Evolutionary conservation across 2,888 invertebrate species (phyloP).

Genomic region (Stegana nigrithorax): DNA sequence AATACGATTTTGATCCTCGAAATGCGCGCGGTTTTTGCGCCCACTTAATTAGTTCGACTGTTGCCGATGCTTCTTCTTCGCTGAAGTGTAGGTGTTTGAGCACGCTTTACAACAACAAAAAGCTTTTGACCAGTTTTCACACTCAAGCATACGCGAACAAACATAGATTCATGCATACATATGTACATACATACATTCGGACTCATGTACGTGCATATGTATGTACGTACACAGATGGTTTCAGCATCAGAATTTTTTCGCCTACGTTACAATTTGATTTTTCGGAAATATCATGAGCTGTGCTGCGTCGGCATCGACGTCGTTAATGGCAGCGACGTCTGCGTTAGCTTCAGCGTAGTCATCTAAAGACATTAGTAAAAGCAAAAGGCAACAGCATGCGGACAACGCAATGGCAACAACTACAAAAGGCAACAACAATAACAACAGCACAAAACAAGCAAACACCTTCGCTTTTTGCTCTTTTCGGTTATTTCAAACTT

Average conservation of each 20-base stretch:
- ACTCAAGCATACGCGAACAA: too few relatives aligned
- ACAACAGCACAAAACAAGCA: not conserved
- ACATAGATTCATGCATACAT: too few relatives aligned
- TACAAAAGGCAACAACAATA: not conserved
- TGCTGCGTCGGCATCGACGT: not conserved
- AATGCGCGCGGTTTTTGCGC: too few relatives aligned
- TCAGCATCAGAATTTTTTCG: too few relatives aligned
- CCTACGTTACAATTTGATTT: conserved; percentile 55
- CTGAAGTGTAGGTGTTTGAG: too few relatives aligned
- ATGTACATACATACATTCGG: not conserved
- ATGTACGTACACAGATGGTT: conserved; percentile 16
- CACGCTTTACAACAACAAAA: too few relatives aligned
- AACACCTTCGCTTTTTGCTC: conserved; percentile 49
- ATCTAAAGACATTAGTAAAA: not conserved
- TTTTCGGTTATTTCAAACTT: conserved; percentile 49
- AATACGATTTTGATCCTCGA: too few relatives aligned
- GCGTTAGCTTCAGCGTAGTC: too few relatives aligned
- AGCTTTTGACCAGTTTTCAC: too few relatives aligned
- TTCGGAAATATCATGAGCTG: conserved; percentile 38
- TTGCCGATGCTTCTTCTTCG: too few relatives aligned
- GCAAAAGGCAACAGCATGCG: conserved; percentile 27
- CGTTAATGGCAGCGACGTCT: not conserved
- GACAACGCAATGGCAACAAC: not conserved
- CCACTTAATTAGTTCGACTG: too few relatives aligned
- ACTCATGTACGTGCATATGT: not conserved